Percentiles rank a stretch among this genome's conserved stretches.
Conservation (phyloP, 2,113 vertebrate genomes). For the Alouatta palliata region DNA sequence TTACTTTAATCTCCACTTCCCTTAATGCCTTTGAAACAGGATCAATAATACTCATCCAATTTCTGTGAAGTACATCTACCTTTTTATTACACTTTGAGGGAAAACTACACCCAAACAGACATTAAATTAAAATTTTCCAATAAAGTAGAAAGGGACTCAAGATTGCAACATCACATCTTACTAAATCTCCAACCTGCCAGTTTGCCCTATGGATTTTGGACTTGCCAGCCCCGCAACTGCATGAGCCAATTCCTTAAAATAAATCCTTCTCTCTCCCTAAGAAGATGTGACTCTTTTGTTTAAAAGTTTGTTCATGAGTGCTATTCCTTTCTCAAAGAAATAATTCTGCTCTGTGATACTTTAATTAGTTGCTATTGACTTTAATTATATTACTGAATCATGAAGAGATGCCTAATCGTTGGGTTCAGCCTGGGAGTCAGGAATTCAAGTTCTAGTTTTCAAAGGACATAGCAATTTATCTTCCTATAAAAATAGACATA, state of each 20-base stretch:
- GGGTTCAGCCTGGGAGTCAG: not conserved
- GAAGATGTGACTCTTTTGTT: not conserved
- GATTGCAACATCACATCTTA: not conserved
- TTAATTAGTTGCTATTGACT: constrained; percentile 13
- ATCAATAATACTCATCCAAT: not conserved
- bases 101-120: not conserved
- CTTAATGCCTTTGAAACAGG: not conserved
- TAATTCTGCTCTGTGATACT: not conserved
- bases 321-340: not conserved
- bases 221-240: not conserved
- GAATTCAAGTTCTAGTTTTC: not conserved
- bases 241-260: not conserved
- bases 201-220: not conserved
- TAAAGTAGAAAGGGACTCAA: not conserved
- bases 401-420: not conserved
- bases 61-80: not conserved
- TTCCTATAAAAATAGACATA: not conserved
- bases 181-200: not conserved
- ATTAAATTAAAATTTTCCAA: not conserved
- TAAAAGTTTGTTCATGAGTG: not conserved
- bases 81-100: not conserved
- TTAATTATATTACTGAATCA: constrained; percentile 3
- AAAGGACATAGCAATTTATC: not conserved
- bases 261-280: not conserved
- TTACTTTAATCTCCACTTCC: not conserved